Percentiles rank a stretch among this genome's conserved stretches.
Conservation (phyloP, 2,113 vertebrate species). For the Macrotis lagotis region DNA sequence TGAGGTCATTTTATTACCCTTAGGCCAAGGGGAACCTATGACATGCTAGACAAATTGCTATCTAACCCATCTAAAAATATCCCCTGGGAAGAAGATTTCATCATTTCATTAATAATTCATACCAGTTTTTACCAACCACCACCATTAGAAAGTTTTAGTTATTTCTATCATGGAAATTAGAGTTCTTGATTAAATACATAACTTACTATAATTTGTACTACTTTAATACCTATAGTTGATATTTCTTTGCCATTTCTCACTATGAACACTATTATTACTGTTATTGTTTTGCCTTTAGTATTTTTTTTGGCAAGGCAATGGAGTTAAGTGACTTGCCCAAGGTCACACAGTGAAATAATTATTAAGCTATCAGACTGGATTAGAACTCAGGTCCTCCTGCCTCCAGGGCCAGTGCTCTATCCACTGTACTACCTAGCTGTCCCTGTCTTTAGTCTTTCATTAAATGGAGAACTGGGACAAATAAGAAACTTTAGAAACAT, state of each 20-base stretch:
- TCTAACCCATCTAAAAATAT: neutral
- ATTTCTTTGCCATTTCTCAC: neutral
- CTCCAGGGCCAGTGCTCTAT: too few species aligned
- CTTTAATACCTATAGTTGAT: neutral
- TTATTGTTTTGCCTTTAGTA: neutral
- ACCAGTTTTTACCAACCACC: neutral
- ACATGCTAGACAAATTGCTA: neutral
- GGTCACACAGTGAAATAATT: too few species aligned
- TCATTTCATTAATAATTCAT: neutral
- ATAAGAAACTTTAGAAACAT: constrained; percentile 2
- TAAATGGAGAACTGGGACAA: constrained; percentile 23
- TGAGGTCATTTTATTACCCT: neutral
- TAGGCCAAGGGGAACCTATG: neutral
- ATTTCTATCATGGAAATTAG: neutral
- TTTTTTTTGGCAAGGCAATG: too few species aligned
- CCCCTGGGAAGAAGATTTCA: neutral
- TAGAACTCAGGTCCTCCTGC: too few species aligned
- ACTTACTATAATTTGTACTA: neutral
- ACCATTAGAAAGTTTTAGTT: neutral
- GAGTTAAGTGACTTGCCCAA: too few species aligned
- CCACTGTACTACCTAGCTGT: too few species aligned
- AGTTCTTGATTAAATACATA: neutral
- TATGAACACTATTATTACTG: neutral
- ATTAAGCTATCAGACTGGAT: too few species aligned
- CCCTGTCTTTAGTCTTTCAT: neutral